phyloP scores from a whole-genome alignment of 1,140 invertebrate genomes.

The Drosophila arizonae region DNA sequence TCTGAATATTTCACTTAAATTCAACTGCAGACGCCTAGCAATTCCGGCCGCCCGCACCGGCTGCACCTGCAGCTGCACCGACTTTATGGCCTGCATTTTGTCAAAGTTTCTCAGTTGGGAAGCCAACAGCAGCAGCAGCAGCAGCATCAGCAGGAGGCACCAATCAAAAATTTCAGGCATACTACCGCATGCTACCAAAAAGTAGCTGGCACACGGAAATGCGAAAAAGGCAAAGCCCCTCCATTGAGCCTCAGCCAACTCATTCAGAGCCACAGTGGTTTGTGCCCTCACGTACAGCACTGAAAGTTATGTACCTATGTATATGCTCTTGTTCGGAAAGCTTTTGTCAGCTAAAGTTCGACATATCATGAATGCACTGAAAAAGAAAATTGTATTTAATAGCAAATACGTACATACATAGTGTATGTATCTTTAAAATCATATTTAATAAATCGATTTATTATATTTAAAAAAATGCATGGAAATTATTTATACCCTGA shows the following conservation, averaged over 20 bases:
- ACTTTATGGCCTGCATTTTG: slow-evolving; percentile 24
- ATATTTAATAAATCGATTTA: too few species aligned
- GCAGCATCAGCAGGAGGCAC: slow-evolving; percentile 9
- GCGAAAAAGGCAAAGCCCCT: not conserved
- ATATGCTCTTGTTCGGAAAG: too few species aligned
- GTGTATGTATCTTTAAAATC: too few species aligned
- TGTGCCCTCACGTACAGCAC: too few species aligned
- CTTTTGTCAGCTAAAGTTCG: too few species aligned
- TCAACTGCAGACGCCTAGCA: not conserved
- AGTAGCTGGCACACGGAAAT: slow-evolving; percentile 6
- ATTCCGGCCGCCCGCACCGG: not conserved
- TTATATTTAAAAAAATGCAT: too few species aligned
- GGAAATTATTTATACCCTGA: too few species aligned
- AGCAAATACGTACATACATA: too few species aligned
- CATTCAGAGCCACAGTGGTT: not conserved
- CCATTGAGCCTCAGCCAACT: not conserved
- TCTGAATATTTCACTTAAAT: slow-evolving; percentile 32
- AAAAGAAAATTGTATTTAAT: too few species aligned
- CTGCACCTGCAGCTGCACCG: not conserved
- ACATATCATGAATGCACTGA: too few species aligned
- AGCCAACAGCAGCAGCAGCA: slow-evolving; percentile 7
- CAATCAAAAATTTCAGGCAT: slow-evolving; percentile 32
- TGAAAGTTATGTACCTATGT: too few species aligned
- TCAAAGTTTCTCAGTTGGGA: slow-evolving; percentile 24
- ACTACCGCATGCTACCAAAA: slow-evolving; percentile 15